Evolutionary conservation across 1,140 invertebrate species (phyloP).

Genomic region (Leptestheria dahalacensis): DNA sequence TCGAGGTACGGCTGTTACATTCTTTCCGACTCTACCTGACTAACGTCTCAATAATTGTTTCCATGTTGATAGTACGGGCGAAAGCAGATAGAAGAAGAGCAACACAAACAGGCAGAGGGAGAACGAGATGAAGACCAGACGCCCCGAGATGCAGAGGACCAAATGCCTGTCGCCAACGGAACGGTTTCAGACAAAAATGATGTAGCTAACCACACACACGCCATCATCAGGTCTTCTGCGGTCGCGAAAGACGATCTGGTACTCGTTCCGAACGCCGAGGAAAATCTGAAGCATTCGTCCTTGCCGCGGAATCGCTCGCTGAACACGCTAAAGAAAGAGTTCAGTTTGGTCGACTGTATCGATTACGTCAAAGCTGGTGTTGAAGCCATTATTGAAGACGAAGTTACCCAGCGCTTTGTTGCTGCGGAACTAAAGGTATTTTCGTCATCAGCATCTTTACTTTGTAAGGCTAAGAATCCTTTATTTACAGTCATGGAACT

Average conservation of each 20-base stretch:
- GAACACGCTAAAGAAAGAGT: slow-evolving; percentile 39
- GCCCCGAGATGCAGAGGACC: background rate
- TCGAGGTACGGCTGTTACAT: too few relatives aligned
- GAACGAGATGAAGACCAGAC: background rate
- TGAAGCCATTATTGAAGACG: slow-evolving; percentile 89
- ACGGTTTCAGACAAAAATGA: background rate
- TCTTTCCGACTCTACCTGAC: too few relatives aligned
- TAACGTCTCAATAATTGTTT: background rate
- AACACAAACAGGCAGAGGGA: background rate
- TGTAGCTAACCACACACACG: background rate
- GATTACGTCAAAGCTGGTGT: slow-evolving; percentile 73
- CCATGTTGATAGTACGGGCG: background rate
- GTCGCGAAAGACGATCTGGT: slow-evolving; percentile 8
- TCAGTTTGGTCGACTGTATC: slow-evolving; percentile 63
- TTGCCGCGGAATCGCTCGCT: slow-evolving; percentile 19
- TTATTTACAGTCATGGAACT: slow-evolving; percentile 64
- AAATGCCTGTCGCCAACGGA: background rate
- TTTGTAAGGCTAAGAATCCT: background rate
- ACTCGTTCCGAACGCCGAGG: slow-evolving; percentile 9
- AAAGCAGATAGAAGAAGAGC: background rate
- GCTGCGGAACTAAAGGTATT: slow-evolving; percentile 69
- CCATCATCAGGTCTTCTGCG: slow-evolving; percentile 8
- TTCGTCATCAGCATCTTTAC: background rate
- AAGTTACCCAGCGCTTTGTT: slow-evolving; percentile 85
- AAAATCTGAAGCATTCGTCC: background rate